Evolutionary conservation across 2,888 invertebrate species (phyloP).

Genomic region (Pachymerium ferrugineum): DNA sequence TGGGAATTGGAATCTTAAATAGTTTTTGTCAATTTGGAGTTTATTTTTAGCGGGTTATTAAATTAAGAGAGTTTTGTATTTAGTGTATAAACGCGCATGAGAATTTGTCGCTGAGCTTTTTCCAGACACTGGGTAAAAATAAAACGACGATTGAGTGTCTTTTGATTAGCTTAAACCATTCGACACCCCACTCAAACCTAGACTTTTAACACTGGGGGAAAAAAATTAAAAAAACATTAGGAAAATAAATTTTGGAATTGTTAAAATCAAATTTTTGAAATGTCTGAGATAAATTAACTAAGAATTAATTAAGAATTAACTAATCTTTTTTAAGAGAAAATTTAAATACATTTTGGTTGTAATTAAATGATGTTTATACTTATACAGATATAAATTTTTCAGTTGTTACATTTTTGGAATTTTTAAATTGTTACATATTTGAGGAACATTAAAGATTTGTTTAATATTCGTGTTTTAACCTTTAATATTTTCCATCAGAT

Average conservation of each 20-base stretch:
- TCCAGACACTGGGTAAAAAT: not conserved
- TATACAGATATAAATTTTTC: no score
- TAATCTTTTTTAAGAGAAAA: no score
- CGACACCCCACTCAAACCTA: not conserved
- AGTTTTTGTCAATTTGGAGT: not conserved
- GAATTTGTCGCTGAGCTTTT: not conserved
- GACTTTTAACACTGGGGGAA: not conserved
- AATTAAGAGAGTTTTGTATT: not conserved
- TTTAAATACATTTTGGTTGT: no score
- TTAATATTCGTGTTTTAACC: no score
- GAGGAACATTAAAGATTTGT: no score
- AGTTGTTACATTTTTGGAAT: no score
- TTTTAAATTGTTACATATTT: no score
- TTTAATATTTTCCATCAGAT: no score
- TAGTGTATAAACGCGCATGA: not conserved
- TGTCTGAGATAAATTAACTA: no score
- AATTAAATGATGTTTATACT: no score
- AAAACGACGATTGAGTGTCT: not conserved
- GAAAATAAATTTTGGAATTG: no score
- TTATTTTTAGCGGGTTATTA: not conserved
- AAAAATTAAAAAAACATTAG: not conserved
- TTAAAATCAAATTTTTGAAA: not conserved
- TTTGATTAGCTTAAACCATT: constrained; percentile 25
- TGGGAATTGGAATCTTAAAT: not conserved
- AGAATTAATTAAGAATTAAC: no score